These are phyloP conservation scores for Rhinogobius similis DNA, from an alignment of 2,113 vertebrate genomes.

Conservation along the genomic window DNA sequence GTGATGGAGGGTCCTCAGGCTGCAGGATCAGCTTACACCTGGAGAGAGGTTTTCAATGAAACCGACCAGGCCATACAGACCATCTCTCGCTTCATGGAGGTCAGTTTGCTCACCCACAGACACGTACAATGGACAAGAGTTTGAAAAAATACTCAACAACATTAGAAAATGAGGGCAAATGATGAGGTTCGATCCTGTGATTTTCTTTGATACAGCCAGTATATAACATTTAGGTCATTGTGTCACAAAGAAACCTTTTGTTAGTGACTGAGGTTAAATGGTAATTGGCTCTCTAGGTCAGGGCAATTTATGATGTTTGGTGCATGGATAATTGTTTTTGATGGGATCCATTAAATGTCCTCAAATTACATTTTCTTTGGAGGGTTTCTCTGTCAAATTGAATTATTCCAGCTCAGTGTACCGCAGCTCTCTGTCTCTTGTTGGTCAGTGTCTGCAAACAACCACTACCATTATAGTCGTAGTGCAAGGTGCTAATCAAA, in stretches of 20 bases:
- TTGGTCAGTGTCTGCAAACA: constrained; percentile 39
- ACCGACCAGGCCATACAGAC: constrained; percentile 87
- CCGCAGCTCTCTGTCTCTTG: constrained; percentile 3
- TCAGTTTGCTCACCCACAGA: constrained; percentile 59
- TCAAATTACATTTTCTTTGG: constrained; percentile 42
- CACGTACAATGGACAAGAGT: background rate
- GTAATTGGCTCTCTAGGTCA: constrained; percentile 22
- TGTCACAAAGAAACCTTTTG: background rate
- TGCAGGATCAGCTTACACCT: constrained; percentile 81
- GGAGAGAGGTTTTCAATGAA: constrained; percentile 92
- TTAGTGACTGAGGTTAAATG: constrained; percentile 13
- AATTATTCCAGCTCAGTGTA: constrained; percentile 8
- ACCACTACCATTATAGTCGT: background rate
- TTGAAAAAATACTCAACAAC: background rate
- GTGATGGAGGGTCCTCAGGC: constrained; percentile 74
- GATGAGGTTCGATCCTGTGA: background rate
- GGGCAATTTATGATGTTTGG: background rate
- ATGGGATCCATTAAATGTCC: constrained; percentile 14
- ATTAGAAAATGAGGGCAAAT: background rate
- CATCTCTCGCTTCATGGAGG: constrained; percentile 97
- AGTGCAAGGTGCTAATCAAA: constrained; percentile 27
- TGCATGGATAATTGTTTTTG: background rate
- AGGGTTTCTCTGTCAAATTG: constrained; percentile 3
- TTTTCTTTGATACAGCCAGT: background rate
- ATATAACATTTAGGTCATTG: constrained; percentile 11